phyloP scores from a whole-genome alignment of 2,113 vertebrate species.

The Calypte anna region DNA sequence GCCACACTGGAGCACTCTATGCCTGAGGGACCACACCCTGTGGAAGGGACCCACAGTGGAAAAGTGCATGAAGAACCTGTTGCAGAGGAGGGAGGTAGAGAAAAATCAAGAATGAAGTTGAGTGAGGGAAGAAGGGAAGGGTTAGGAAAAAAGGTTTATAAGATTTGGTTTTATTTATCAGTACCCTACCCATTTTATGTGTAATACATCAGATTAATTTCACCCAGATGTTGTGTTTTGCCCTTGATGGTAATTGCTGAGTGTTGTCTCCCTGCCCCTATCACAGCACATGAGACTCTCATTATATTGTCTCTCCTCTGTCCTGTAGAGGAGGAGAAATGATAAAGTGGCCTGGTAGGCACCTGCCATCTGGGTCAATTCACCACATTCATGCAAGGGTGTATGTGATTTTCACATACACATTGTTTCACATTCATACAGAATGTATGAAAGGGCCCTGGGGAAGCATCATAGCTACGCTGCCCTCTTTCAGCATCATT shows the following conservation, averaged over 20 bases:
- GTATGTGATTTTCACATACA: not conserved
- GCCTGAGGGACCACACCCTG: not conserved
- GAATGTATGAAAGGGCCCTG: not conserved
- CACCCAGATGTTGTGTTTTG: not conserved
- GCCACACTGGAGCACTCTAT: not conserved
- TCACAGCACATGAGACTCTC: not conserved
- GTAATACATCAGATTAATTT: not conserved
- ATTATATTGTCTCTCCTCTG: not conserved
- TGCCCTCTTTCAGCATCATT: not conserved
- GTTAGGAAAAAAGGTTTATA: not conserved
- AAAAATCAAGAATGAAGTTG: not conserved
- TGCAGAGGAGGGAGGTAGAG: not conserved
- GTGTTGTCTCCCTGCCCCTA: not conserved
- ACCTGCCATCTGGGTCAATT: not conserved
- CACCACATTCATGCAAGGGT: not conserved
- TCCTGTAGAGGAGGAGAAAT: not conserved
- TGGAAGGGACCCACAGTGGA: not conserved
- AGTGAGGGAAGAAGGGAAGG: not conserved
- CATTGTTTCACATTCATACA: not conserved
- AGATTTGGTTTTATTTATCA: not conserved
- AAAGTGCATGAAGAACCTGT: not conserved
- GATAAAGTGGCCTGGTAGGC: not conserved
- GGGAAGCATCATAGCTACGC: not conserved
- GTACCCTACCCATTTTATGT: not conserved
- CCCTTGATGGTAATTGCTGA: rapidly evolving